Base-by-base conservation (phyloP, 2,888 invertebrate species). In the Protophormia terraenovae region DNA sequence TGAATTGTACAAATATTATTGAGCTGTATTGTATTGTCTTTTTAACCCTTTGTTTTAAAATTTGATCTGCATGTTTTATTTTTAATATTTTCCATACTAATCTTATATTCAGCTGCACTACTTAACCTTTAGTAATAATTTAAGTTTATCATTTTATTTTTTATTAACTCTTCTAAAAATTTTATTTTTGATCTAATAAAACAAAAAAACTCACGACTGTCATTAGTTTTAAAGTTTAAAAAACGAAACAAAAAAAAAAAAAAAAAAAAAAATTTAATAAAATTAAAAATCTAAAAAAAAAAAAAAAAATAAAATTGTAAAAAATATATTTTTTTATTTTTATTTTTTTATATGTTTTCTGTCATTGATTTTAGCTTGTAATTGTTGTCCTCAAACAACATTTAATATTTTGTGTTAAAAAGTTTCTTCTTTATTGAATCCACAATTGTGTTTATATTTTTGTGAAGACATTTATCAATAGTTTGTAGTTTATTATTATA, bases 381-480 rank as follows among this genome's bases (percentile, higher is more conserved):
- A 35, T 24, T 76, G n/a, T 67, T 50, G 10, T 27, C 66, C 14
- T 38, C 16, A 64, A 50, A 35, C n/a, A n/a, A n/a, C 5, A 35
- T 22, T 16, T 27, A 29, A 14, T 12, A 27, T n/a, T 38, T 60
- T 8, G 10, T 22, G 8, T 41, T 35, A 35, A 6, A 41, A 35
- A 35, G 22, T 41, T 58, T 45, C n/a, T 8, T 35, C n/a, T n/a
- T n/a, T n/a, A n/a, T n/a, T n/a, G n/a, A n/a, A n/a, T 72, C 10
- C 69, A 16, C 22, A 69, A 58, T 10, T 50, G 62, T 71, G 29
- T 60, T 66, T 53, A 0, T 47, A 19, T 19, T 79, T 32, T 38
- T 69, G 45, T 78, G 50, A 60, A 78, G 27, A 79, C 78, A 79
- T 77, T 77, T 58, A 77, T 77, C 24, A 22, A 50, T 69, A 78